Evolutionary conservation across 2,888 invertebrate species (phyloP).

Genomic region (Dorcus hopei): DNA sequence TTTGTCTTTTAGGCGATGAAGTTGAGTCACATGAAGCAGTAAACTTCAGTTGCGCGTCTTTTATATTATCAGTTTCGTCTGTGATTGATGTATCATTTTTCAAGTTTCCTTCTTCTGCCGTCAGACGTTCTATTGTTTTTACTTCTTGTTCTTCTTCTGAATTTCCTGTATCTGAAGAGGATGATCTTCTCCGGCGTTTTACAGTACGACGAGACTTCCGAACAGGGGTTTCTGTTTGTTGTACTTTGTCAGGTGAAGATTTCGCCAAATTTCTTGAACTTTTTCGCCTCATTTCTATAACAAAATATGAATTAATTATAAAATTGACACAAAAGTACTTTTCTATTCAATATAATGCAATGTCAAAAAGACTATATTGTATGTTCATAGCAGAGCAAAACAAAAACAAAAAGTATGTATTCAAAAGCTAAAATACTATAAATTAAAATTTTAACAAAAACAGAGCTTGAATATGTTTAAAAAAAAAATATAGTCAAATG

Average conservation of each 20-base stretch:
- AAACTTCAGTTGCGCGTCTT: conserved; percentile 27
- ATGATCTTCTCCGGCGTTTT: conserved; percentile 47
- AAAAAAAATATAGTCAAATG: too few relatives aligned
- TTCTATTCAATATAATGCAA: too few relatives aligned
- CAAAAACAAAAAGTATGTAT: too few relatives aligned
- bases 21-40: too few relatives aligned
- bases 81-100: conserved; percentile 1
- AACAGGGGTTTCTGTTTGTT: conserved; percentile 43
- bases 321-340: too few relatives aligned
- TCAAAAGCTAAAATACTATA: too few relatives aligned
- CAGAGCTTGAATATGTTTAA: too few relatives aligned
- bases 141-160: conserved; percentile 31
- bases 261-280: conserved; percentile 67
- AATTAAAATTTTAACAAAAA: too few relatives aligned
- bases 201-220: conserved; percentile 50
- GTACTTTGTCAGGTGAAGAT: conserved; percentile 59
- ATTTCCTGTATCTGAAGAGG: conserved; percentile 44
- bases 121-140: conserved; percentile 11
- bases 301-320: not conserved
- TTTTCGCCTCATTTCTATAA: conserved; percentile 66
- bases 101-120: conserved; percentile 25
- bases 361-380: too few relatives aligned
- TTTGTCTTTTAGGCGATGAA: conserved; percentile 49
- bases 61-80: conserved; percentile 34
- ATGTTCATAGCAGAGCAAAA: too few relatives aligned